Evolutionary conservation across 2,888 invertebrate genomes (phyloP).

Genomic region (Ceraclea dissimilis): DNA sequence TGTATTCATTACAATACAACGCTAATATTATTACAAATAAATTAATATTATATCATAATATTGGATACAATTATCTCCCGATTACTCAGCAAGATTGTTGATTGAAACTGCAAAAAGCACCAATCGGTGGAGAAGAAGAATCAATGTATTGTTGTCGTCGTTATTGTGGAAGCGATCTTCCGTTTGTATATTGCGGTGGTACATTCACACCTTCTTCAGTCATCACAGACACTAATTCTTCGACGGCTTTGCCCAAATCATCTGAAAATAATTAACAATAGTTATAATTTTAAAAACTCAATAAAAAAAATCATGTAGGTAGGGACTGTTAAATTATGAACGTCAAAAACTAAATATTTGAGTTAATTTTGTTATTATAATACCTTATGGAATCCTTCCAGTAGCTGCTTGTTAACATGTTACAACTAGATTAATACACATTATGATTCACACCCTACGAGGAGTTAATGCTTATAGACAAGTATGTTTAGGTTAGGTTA

Average conservation of each 20-base stretch:
- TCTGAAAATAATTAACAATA: constrained; percentile 43
- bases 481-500: too few relatives aligned
- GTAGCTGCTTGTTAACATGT: constrained; percentile 17
- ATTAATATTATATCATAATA: neutral
- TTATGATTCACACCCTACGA: too few relatives aligned
- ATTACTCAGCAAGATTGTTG: neutral
- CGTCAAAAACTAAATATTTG: too few relatives aligned
- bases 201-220: constrained; percentile 61
- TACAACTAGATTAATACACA: too few relatives aligned
- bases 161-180: constrained; percentile 33
- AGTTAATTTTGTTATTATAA: too few relatives aligned
- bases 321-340: neutral
- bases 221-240: constrained; percentile 84
- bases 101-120: constrained; percentile 20
- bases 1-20: neutral
- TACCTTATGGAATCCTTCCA: constrained; percentile 26
- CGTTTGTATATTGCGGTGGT: constrained; percentile 47
- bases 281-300: neutral
- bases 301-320: too few relatives aligned
- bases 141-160: constrained; percentile 3
- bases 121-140: constrained; percentile 21
- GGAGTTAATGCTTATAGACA: too few relatives aligned
- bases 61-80: constrained; percentile 7
- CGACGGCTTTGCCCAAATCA: constrained; percentile 80
- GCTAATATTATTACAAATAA: neutral